Evolutionary conservation across 2,113 vertebrate species (phyloP).

Genomic region (Pedetes capensis): DNA sequence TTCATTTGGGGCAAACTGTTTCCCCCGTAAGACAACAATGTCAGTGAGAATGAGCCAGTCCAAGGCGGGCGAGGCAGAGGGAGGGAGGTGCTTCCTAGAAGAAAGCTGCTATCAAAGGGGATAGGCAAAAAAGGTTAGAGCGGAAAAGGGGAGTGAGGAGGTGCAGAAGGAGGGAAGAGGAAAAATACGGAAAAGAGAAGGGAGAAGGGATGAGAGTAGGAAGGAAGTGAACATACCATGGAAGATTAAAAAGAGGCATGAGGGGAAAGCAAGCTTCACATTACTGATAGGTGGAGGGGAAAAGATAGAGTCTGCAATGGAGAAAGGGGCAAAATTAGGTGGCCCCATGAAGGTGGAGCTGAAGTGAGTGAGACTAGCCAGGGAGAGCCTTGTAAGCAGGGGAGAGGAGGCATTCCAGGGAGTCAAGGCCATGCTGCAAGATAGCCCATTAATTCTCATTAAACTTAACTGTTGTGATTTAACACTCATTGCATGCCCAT

Average conservation of each 20-base stretch:
- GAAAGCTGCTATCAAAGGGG: neutral
- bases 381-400: neutral
- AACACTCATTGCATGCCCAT: conserved; percentile 34
- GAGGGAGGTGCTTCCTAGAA: neutral
- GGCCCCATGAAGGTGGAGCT: neutral
- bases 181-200: neutral
- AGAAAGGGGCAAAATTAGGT: neutral
- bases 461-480: conserved; percentile 36
- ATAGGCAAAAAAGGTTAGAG: neutral
- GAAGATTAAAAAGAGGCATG: neutral
- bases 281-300: neutral
- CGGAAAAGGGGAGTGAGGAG: neutral
- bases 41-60: neutral
- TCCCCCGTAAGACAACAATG: neutral
- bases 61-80: neutral
- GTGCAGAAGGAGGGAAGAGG: too few species aligned
- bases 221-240: neutral
- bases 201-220: too few species aligned
- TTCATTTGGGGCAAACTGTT: neutral
- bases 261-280: neutral
- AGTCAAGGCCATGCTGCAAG: neutral
- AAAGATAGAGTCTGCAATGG: neutral
- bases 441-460: conserved; percentile 38
- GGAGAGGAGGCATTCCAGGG: neutral
- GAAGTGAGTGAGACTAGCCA: neutral